Conservation (phyloP, 2,797 vertebrate genomes). For the Darevskia mixta region DNA sequence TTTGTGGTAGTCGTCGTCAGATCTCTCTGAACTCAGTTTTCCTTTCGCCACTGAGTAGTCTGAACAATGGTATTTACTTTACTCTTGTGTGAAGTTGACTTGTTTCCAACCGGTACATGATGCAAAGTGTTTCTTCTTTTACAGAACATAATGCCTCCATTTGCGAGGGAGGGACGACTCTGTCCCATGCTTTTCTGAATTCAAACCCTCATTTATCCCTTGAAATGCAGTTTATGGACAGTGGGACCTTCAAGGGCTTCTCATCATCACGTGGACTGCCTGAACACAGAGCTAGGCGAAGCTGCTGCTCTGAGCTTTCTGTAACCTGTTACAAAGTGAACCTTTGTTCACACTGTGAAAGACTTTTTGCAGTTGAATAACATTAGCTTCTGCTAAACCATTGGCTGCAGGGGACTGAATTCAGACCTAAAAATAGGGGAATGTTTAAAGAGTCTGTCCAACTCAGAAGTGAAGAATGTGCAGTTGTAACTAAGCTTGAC, state of each 20-base stretch:
- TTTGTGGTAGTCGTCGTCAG: background rate
- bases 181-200: background rate
- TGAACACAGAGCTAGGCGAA: background rate
- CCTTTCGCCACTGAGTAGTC: background rate
- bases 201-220: slow-evolving; percentile 17
- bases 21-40: background rate
- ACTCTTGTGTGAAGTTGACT: background rate
- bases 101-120: slow-evolving; percentile 9
- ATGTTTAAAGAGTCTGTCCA: slow-evolving; percentile 44
- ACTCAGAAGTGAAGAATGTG: slow-evolving; percentile 62
- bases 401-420: slow-evolving; percentile 45
- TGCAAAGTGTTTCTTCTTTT: background rate
- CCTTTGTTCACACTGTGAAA: slow-evolving; percentile 38
- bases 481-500: slow-evolving; percentile 54
- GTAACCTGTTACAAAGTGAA: slow-evolving; percentile 47
- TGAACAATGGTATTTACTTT: background rate
- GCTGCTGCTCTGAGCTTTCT: slow-evolving; percentile 41
- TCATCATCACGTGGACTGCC: background rate
- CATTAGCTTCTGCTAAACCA: slow-evolving; percentile 11
- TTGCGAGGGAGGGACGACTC: background rate
- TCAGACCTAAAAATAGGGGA: slow-evolving; percentile 66
- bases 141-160: background rate
- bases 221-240: slow-evolving; percentile 19
- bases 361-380: slow-evolving; percentile 33
- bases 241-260: slow-evolving; percentile 30